Conservation (phyloP, 1,140 invertebrate genomes). For the Argopecten irradians region DNA sequence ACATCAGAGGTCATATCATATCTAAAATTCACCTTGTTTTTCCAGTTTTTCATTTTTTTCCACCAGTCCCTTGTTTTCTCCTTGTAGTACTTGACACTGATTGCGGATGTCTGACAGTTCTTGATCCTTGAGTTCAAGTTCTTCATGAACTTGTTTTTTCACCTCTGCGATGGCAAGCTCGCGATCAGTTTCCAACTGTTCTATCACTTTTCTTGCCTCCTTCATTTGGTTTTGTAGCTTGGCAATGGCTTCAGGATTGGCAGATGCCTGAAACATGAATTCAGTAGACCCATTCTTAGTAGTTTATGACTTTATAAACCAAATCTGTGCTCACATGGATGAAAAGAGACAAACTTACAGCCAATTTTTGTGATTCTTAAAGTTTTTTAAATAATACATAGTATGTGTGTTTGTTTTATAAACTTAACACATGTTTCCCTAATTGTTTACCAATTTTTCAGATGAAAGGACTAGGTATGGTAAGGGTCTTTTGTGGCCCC, state of each 20-base stretch:
- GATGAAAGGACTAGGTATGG: too few relatives aligned
- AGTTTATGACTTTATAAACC: too few relatives aligned
- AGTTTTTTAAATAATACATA: too few relatives aligned
- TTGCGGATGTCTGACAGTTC: slow-evolving; percentile 75
- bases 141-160: slow-evolving; percentile 70
- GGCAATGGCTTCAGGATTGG: slow-evolving; percentile 49
- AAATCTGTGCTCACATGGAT: too few relatives aligned
- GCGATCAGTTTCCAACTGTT: slow-evolving; percentile 71
- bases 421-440: too few relatives aligned
- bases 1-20: neutral
- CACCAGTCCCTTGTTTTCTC: slow-evolving; percentile 77
- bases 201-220: slow-evolving; percentile 70
- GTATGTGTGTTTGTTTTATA: too few relatives aligned
- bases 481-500: too few relatives aligned
- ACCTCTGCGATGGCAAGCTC: slow-evolving; percentile 72
- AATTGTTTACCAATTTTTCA: too few relatives aligned
- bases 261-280: slow-evolving; percentile 35
- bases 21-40: slow-evolving; percentile 61
- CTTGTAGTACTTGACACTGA: slow-evolving; percentile 78
- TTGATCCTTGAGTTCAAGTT: slow-evolving; percentile 80
- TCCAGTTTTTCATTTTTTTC: slow-evolving; percentile 77
- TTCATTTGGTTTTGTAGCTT: slow-evolving; percentile 71
- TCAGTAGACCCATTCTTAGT: too few relatives aligned
- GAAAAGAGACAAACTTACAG: too few relatives aligned
- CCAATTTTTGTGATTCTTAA: too few relatives aligned